Conservation (phyloP, 2,888 invertebrate genomes). For the Ryuthela nishihirai region DNA sequence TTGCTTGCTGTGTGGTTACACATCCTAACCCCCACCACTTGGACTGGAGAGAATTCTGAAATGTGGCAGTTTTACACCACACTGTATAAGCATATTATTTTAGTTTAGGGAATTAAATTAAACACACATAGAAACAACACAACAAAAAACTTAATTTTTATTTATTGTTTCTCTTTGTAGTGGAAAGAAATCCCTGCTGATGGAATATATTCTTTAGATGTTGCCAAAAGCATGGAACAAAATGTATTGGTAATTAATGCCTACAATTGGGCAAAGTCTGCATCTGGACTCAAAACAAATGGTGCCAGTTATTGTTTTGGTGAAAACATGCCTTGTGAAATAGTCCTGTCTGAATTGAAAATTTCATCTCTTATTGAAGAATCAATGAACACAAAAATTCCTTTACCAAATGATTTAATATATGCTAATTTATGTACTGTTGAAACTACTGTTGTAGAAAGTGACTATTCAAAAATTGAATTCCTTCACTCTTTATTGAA, state of each 20-base stretch:
- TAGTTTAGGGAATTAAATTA: too few species aligned
- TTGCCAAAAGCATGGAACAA: conserved; percentile 23
- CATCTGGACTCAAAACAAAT: conserved; percentile 7
- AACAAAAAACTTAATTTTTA: too few species aligned
- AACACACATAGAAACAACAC: too few species aligned
- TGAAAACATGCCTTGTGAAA: too few species aligned
- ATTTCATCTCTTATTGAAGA: neutral
- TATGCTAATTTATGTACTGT: neutral
- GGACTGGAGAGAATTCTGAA: too few species aligned
- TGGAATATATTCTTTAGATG: conserved; percentile 50
- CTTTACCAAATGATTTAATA: neutral
- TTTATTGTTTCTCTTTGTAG: conserved; percentile 8
- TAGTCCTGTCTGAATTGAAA: too few species aligned
- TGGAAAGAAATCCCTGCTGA: conserved; percentile 50
- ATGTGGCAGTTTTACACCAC: neutral
- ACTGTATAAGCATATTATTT: too few species aligned
- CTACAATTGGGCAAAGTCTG: conserved; percentile 46
- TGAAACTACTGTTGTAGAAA: neutral
- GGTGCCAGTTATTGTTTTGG: too few species aligned
- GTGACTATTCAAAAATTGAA: neutral
- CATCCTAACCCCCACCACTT: too few species aligned
- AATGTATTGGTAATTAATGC: conserved; percentile 41
- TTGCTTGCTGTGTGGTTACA: too few species aligned
- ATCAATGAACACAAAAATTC: neutral
- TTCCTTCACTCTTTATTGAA: neutral